Conservation (phyloP, 92 coral and sea anemone species). For the Bergia sp. region DNA sequence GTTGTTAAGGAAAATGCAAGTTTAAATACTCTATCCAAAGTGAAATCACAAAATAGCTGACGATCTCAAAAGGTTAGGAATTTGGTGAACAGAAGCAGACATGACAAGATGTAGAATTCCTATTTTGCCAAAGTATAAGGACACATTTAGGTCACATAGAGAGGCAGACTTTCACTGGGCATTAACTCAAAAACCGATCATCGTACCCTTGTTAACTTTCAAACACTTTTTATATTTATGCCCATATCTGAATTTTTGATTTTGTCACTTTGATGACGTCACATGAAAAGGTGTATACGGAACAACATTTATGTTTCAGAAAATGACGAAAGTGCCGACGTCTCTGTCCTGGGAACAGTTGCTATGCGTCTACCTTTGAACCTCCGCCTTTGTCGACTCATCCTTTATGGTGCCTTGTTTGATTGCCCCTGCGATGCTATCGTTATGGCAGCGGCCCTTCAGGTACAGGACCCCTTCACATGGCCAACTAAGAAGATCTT, state of each 20-base stretch:
- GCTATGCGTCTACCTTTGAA: conserved; percentile 49
- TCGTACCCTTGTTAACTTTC: no score
- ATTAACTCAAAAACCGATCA: no score
- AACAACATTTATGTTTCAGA: conserved; percentile 14
- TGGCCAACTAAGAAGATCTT: conserved; percentile 41
- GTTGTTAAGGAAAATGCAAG: no score
- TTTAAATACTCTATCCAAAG: no score
- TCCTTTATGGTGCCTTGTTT: conserved; percentile 45
- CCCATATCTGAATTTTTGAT: background rate
- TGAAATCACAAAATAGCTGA: no score
- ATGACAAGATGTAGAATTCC: no score
- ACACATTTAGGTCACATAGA: no score
- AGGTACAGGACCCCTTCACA: conserved; percentile 29
- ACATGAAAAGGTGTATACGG: background rate
- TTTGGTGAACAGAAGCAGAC: no score
- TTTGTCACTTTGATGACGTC: background rate
- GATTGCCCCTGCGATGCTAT: conserved; percentile 57
- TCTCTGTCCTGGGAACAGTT: conserved; percentile 43
- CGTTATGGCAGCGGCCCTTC: conserved; percentile 52
- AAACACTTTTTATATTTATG: no score
- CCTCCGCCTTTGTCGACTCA: conserved; percentile 47
- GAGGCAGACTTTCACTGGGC: no score
- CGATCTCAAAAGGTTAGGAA: no score
- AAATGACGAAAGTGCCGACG: conserved; percentile 35
- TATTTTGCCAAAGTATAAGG: no score